Evolutionary conservation across 2,113 vertebrate genomes (phyloP), one percentile per base, ranked within the genome.

Genomic region (Psittacus erithacus): DNA sequence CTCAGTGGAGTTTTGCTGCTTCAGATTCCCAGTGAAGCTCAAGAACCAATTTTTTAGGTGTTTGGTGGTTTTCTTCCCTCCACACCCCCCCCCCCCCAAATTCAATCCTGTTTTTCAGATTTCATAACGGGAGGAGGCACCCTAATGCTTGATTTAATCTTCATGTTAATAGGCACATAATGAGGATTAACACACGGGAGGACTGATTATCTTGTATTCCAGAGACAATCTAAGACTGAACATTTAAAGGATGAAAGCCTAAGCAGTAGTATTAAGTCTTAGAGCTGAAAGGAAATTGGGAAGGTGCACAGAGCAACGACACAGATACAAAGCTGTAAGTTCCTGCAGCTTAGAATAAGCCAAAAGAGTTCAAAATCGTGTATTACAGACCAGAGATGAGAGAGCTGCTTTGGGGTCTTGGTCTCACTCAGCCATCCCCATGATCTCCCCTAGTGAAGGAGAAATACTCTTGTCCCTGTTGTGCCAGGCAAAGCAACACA

Each of bases 51-150:
- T 81, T 73, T 69, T 38, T 0, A 4, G 77, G 59, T 3, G 53
- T 39, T 52, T 9, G 11, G 18, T 13, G 53, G 43, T 57, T 86
- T 70, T 46, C 29, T 12, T 33, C 2, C 16, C 12, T 7, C 9
- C 20, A 38, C 28, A 7, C 49, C 7, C 20, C 44, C 7, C 3
- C 7, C 20, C 31, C 10, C 33, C 35, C 53, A 0, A 18, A 25
- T 60, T 29, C 76, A 14, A 10, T 13, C 38, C 43, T 91, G 90
- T 27, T 75, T 53, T 95, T 78, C 69, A 31, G 96, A 94, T 87
- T 95, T 91, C 95, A 71, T 87, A 90, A 93, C 85, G 93, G 95
- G 93, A 96, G 95, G 95, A 95, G 96, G 93, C 93, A 96, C 47
- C 78, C 93, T 79, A 74, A 85, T 90, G 95, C 86, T 84, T 75